phyloP scores from a whole-genome alignment of 2,797 vertebrate species.

The Morelia viridis region DNA sequence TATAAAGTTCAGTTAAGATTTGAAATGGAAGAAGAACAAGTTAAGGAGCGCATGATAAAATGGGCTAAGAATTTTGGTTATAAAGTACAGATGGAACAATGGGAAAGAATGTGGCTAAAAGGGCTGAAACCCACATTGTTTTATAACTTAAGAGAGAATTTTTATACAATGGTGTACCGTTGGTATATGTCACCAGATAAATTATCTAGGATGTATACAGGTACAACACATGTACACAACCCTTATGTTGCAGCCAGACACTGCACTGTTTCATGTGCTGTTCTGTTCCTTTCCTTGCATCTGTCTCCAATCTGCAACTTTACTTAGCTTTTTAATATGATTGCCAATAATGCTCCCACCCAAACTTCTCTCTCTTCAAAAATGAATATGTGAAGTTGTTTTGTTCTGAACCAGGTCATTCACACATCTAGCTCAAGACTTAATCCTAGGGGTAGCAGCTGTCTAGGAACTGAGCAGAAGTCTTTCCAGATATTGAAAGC shows the following conservation, averaged over 20 bases:
- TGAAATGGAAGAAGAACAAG: no score
- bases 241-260: neutral
- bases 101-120: no score
- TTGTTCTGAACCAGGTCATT: neutral
- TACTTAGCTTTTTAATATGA: neutral
- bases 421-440: neutral
- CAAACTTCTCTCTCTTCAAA: neutral
- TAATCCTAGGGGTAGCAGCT: neutral
- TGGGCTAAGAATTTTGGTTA: no score
- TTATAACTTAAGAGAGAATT: no score
- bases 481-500: neutral
- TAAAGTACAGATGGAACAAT: no score
- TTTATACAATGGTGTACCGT: no score
- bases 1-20: no score
- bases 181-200: no score
- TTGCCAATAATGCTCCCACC: neutral
- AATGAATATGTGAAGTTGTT: neutral
- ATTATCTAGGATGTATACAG: no score
- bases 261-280: neutral
- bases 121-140: no score
- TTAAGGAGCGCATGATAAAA: no score
- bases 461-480: neutral
- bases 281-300: neutral
- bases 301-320: neutral
- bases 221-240: neutral